Conservation (phyloP, 2,888 invertebrate species). For the Brenthis ino region DNA sequence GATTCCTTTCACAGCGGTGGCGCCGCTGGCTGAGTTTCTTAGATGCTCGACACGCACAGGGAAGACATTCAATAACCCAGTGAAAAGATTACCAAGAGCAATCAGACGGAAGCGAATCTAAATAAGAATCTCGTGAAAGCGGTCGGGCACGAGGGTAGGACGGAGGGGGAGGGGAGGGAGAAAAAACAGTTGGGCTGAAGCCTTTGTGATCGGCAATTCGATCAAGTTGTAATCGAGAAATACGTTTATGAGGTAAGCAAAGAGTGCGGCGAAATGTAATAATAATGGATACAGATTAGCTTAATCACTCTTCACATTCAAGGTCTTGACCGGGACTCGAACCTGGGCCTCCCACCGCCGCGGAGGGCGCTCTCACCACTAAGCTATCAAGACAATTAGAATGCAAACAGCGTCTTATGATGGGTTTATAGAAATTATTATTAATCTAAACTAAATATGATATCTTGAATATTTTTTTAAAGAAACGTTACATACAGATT, state of each 20-base stretch:
- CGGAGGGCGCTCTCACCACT: constrained; percentile 78
- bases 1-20: constrained; percentile 58
- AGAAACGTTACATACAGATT: constrained; percentile 13
- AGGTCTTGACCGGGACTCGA: constrained; percentile 81
- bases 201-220: constrained; percentile 77
- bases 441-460: too few species aligned
- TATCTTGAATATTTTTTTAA: background rate
- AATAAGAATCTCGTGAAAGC: constrained; percentile 82
- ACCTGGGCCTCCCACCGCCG: constrained; percentile 72
- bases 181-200: constrained; percentile 69
- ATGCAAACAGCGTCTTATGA: constrained; percentile 50
- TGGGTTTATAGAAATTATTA: too few species aligned
- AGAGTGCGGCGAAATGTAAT: constrained; percentile 57
- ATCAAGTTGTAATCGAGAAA: constrained; percentile 73
- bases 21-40: constrained; percentile 57
- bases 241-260: constrained; percentile 61
- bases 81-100: constrained; percentile 82
- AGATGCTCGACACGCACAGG: constrained; percentile 73
- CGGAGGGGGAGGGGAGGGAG: constrained; percentile 49
- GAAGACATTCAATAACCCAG: constrained; percentile 82
- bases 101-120: constrained; percentile 83
- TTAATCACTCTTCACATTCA: constrained; percentile 56
- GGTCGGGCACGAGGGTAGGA: constrained; percentile 65
- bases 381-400: constrained; percentile 80
- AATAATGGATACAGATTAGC: constrained; percentile 41